These are phyloP conservation scores for Cynocephalus volans DNA, from an alignment of 2,113 vertebrate species.

Conservation along the genomic window DNA sequence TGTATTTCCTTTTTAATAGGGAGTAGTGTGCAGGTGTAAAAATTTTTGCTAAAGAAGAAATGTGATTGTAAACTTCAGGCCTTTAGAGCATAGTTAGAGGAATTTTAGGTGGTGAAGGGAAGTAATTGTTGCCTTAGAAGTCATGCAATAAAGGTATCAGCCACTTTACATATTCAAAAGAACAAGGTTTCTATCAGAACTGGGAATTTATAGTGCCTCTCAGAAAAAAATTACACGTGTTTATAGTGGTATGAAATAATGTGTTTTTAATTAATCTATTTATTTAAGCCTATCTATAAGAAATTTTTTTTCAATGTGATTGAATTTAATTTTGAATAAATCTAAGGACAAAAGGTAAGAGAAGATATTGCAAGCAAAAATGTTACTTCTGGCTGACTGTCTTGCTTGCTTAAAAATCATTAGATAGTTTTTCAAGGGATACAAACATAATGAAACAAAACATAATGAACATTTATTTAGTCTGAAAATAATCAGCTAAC, in stretches of 20 bases:
- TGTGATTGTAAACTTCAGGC: not conserved
- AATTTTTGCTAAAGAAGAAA: not conserved
- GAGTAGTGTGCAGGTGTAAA: not conserved
- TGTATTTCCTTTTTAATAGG: not conserved
- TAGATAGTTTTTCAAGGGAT: not conserved
- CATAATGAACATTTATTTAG: not conserved
- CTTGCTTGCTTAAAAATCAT: not conserved
- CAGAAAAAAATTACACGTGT: not conserved
- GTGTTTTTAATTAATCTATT: not conserved
- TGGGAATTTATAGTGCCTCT: not conserved
- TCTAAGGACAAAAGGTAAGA: not conserved
- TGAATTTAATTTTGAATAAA: not conserved
- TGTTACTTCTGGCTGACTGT: not conserved
- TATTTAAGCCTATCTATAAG: not conserved
- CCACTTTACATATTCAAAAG: not conserved
- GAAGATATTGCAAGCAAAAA: not conserved
- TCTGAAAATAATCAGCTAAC: not conserved
- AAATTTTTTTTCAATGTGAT: not conserved
- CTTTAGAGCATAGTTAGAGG: not conserved
- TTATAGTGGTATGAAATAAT: not conserved
- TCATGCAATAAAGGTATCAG: not conserved
- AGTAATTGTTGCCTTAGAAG: not conserved
- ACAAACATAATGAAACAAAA: not conserved
- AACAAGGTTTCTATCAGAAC: not conserved
- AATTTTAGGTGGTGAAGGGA: not conserved